These are phyloP conservation scores for Solenodon paradoxus DNA, from an alignment of 2,113 vertebrate species.

Conservation along the genomic window DNA sequence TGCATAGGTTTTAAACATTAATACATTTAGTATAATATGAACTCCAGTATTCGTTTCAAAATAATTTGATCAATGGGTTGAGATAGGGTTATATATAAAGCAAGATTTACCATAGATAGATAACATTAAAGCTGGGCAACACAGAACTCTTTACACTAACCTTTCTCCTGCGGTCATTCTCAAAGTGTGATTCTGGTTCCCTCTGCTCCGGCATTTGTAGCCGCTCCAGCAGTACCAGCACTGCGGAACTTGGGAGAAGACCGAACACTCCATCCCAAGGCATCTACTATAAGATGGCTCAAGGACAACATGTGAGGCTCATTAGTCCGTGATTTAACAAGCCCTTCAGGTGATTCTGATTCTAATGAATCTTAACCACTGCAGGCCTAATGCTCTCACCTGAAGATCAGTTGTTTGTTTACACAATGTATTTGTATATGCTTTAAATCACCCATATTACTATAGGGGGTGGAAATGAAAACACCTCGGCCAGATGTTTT, in stretches of 20 bases:
- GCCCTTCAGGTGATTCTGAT: background rate
- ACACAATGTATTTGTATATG: background rate
- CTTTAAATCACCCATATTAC: background rate
- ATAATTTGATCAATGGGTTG: background rate
- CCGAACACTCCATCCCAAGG: background rate
- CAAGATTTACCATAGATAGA: background rate
- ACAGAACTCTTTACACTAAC: background rate
- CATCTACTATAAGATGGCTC: background rate
- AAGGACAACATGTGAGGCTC: accelerated
- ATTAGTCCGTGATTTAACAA: background rate
- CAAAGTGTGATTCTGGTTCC: background rate
- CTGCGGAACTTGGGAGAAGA: background rate
- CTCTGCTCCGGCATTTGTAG: too few relatives aligned
- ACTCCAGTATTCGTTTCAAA: background rate
- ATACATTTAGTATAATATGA: background rate
- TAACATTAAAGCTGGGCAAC: background rate
- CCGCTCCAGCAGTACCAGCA: accelerated
- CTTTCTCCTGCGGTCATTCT: accelerated
- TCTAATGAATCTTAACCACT: background rate
- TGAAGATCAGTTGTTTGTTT: background rate
- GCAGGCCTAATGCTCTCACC: background rate
- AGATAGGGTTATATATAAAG: background rate
- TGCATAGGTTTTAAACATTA: background rate
- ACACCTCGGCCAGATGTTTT: background rate
- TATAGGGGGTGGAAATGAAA: background rate